Evolutionary conservation across 2,797 vertebrate genomes (phyloP).

Genomic region (Sciurus carolinensis): DNA sequence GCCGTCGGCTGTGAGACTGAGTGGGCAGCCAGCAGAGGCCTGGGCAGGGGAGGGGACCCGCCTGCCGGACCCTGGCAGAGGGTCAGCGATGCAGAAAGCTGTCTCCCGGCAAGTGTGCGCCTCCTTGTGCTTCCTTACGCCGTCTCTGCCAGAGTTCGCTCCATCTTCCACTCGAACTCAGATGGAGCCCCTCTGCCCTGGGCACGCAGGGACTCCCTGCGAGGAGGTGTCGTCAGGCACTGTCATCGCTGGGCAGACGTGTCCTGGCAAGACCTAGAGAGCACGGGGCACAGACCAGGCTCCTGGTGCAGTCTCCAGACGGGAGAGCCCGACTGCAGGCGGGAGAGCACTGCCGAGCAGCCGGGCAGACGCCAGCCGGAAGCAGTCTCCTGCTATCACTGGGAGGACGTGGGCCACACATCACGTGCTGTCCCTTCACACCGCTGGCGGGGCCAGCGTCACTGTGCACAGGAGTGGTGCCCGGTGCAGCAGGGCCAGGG

Average conservation of each 20-base stretch:
- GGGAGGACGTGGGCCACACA: fast-evolving
- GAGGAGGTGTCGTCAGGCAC: too few relatives aligned
- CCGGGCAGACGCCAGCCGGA: fast-evolving
- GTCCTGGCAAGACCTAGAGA: background rate
- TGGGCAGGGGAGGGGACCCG: too few relatives aligned
- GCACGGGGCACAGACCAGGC: background rate
- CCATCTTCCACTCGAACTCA: background rate
- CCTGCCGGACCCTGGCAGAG: background rate
- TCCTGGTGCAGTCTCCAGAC: too few relatives aligned
- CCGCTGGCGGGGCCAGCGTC: too few relatives aligned
- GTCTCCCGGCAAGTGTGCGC: background rate
- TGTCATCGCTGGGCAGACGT: too few relatives aligned
- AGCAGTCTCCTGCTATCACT: fast-evolving
- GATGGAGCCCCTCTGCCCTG: background rate
- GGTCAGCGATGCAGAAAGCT: background rate
- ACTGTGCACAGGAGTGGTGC: fast-evolving
- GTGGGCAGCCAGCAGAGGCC: background rate
- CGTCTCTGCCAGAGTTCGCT: background rate
- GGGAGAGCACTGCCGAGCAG: too few relatives aligned
- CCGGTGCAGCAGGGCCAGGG: too few relatives aligned
- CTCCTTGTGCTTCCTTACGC: background rate
- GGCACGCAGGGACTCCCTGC: background rate
- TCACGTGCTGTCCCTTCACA: background rate
- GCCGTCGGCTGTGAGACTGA: background rate
- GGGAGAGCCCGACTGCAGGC: too few relatives aligned